Base-by-base conservation (phyloP, 2,888 invertebrate species). In the Mesorhabditis spiculigera region DNA sequence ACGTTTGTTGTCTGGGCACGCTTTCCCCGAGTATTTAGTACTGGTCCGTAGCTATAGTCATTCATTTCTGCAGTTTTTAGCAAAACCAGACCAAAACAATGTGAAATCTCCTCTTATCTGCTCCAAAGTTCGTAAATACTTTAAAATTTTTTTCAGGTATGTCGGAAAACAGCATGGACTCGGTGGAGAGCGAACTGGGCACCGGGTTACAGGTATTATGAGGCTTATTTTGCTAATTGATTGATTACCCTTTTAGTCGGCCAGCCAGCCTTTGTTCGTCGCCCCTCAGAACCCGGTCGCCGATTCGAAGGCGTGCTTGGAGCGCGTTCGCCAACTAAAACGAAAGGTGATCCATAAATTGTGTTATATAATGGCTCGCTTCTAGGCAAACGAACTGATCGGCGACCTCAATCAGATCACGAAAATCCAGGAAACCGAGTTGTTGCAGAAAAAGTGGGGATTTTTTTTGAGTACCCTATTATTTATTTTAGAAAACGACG, bases 201-300 rank as follows among this genome's bases (percentile, higher is more conserved):
- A 28, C 28, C 28, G 28, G 28, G 28, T 28, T 28, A 28, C 28
- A 28, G 28, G 28, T 28, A 28, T 28, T 28, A 28, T 28, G 28
- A 28, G 28, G 28, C 28, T 28, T 28, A 28, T 28, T 28, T 28
- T 28, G 28, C 28, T 28, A 28, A 28, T 28, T 28, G 28, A 28
- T 28, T 28, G 28, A 28, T 28, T 28, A 28, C 28, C 77, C 10
- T 77, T 71, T 4, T 78, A 74, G 65, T 81, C 81, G 66, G 77
- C 79, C 71, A 74, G 77, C 63, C 68, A 74, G 0, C 70, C 73
- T 10, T 68, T 68, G 6, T 71, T 68, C 0, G 67, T 64, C 0
- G 76, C 70, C 42, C 74, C 65, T 5, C 68, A 69, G 44, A 76
- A 71, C 41, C 69, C 67, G 41, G 76, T 63, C n/a, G 10, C 58